These are phyloP conservation scores for Patiria pectinifera DNA, from an alignment of 53 echinoderm and acorn worm species.

Conservation along the genomic window DNA sequence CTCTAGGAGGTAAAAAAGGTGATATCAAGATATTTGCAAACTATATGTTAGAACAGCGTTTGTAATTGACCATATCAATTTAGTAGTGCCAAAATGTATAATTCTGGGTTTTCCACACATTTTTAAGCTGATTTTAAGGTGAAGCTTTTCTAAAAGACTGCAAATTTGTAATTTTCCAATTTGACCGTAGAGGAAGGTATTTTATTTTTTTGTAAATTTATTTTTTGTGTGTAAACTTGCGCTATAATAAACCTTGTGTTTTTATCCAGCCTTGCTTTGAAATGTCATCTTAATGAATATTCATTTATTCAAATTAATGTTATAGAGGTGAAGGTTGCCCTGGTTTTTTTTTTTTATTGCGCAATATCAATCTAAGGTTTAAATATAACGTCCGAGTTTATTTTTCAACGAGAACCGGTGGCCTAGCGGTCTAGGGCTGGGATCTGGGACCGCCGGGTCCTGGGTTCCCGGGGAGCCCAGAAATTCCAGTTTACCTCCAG, in stretches of 20 bases:
- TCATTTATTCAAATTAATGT: constrained; percentile 2
- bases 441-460: background rate
- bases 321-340: background rate
- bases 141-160: too few relatives aligned
- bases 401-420: background rate
- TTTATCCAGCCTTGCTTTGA: background rate
- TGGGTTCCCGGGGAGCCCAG: background rate
- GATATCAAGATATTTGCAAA: too few relatives aligned
- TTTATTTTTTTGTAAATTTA: background rate
- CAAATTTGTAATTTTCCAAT: too few relatives aligned
- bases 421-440: constrained; percentile 18
- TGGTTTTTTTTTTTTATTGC: background rate
- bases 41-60: too few relatives aligned
- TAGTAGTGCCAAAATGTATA: background rate
- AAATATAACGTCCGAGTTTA: background rate
- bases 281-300: background rate
- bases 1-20: too few relatives aligned
- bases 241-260: background rate
- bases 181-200: background rate
- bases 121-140: background rate
- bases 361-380: background rate
- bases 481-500: background rate
- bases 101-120: background rate
- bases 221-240: background rate
- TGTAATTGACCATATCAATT: too few relatives aligned